These are phyloP conservation scores for Laspeyria flexula DNA, from an alignment of 2,888 invertebrate species.

Conservation along the genomic window DNA sequence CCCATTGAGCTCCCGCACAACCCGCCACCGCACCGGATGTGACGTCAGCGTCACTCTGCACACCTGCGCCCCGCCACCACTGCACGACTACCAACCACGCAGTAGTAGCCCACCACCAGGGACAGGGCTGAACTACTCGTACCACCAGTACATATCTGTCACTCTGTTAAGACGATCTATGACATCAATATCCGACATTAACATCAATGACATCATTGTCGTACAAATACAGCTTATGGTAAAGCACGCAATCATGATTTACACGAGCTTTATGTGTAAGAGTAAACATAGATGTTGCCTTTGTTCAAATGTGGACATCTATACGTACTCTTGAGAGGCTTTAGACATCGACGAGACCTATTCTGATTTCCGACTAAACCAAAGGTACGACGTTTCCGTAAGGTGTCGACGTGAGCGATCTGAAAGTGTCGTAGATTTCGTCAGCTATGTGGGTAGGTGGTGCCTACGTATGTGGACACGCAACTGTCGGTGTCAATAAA, in stretches of 20 bases:
- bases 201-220: background rate
- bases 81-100: constrained; percentile 16
- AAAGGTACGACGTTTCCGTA: no score
- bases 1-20: constrained; percentile 67
- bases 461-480: constrained; percentile 13
- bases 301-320: no score
- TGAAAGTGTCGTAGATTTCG: constrained; percentile 11
- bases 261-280: background rate
- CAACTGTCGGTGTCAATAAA: constrained; percentile 46
- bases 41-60: constrained; percentile 62
- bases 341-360: no score
- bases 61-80: constrained; percentile 63
- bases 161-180: background rate
- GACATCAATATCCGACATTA: background rate
- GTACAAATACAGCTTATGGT: background rate
- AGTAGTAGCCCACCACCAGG: constrained; percentile 6
- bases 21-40: constrained; percentile 69
- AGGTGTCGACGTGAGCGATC: background rate
- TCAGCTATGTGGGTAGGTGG: constrained; percentile 28
- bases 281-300: no score
- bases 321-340: no score
- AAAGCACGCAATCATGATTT: background rate
- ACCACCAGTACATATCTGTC: background rate
- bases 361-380: no score
- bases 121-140: constrained; percentile 1